A percentile compares a stretch with the other conserved stretches of the same genome.
Conservation (phyloP, 2,797 vertebrate species). For the Etheostoma nigrum region DNA sequence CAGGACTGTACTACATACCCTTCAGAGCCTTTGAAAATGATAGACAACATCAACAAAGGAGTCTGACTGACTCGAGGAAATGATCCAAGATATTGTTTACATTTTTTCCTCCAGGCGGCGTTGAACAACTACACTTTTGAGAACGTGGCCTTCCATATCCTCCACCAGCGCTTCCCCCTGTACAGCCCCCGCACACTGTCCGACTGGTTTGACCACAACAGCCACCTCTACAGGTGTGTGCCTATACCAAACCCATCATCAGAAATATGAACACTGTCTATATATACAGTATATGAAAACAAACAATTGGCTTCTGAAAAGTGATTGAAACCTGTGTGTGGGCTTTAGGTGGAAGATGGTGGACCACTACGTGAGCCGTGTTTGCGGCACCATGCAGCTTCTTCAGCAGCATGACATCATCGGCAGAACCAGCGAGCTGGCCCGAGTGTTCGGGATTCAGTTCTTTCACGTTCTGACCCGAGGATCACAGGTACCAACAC, state of each 20-base stretch:
- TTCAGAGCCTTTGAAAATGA: background rate
- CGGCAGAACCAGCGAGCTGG: slow-evolving; percentile 96
- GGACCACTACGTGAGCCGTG: slow-evolving; percentile 93
- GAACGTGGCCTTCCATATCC: slow-evolving; percentile 96
- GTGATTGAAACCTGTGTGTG: background rate
- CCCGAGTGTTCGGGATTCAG: slow-evolving; percentile 97
- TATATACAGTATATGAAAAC: no score
- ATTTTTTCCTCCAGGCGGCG: slow-evolving; percentile 84
- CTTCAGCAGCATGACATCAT: slow-evolving; percentile 94
- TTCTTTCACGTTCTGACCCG: slow-evolving; percentile 97
- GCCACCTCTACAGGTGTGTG: slow-evolving; percentile 91
- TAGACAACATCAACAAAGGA: background rate
- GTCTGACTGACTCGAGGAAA: background rate
- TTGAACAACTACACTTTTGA: slow-evolving; percentile 96
- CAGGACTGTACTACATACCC: background rate
- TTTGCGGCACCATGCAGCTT: slow-evolving; percentile 91
- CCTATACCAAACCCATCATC: background rate
- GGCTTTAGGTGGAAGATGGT: slow-evolving; percentile 94
- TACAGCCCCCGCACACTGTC: slow-evolving; percentile 93
- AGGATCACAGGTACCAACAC: slow-evolving; percentile 92
- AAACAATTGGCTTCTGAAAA: no score
- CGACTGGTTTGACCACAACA: slow-evolving; percentile 97
- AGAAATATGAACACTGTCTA: background rate
- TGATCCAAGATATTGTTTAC: background rate
- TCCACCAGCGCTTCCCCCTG: slow-evolving; percentile 91